phyloP scores from a whole-genome alignment of 2,113 vertebrate genomes.

The Corydoras sp. region DNA sequence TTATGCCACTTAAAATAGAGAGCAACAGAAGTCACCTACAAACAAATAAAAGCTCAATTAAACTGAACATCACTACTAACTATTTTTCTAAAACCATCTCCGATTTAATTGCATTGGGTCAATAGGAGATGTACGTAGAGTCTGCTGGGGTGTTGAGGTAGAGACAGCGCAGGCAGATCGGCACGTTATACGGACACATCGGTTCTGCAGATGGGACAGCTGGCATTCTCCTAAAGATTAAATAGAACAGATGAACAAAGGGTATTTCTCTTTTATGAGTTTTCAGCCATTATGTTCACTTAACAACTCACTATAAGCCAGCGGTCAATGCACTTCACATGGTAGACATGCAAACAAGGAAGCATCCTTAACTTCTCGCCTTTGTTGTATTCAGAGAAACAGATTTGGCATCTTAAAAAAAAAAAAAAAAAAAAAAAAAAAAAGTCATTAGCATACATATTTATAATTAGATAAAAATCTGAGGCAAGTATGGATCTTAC shows the following conservation, averaged over 20 bases:
- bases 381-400: slow-evolving; percentile 61
- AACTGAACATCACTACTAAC: too few relatives aligned
- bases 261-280: too few relatives aligned
- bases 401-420: slow-evolving; percentile 67
- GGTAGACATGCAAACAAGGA: slow-evolving; percentile 24
- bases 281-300: too few relatives aligned
- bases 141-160: slow-evolving; percentile 33
- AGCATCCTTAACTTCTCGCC: slow-evolving; percentile 66
- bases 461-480: too few relatives aligned
- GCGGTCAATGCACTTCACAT: slow-evolving; percentile 65
- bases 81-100: too few relatives aligned
- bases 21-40: too few relatives aligned
- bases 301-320: slow-evolving; percentile 65
- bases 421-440: not conserved
- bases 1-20: too few relatives aligned
- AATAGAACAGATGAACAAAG: not conserved
- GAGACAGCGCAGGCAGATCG: not conserved
- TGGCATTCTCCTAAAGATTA: slow-evolving; percentile 59
- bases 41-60: too few relatives aligned
- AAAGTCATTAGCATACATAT: not conserved
- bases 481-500: slow-evolving; percentile 47
- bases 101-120: too few relatives aligned
- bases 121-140: too few relatives aligned
- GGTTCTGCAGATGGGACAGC: slow-evolving; percentile 67
- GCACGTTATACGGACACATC: slow-evolving; percentile 49